Evolutionary conservation across 1,140 invertebrate species (phyloP).

Genomic region (Oscheius sp.): DNA sequence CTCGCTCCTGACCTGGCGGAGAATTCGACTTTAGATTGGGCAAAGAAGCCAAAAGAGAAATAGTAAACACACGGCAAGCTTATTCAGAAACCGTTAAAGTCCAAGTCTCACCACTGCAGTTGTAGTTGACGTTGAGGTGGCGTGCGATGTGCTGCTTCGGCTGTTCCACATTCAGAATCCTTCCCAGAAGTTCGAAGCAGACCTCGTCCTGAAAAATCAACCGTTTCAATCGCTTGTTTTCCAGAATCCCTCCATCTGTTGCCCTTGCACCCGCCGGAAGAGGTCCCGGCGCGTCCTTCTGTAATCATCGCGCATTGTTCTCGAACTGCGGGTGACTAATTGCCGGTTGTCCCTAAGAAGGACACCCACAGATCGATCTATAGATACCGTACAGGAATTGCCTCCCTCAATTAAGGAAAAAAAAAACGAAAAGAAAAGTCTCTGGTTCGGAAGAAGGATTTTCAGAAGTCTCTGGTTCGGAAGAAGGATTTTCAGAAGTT

Average conservation of each 20-base stretch:
- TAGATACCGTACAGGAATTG: background rate
- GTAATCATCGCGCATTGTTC: background rate
- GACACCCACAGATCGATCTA: background rate
- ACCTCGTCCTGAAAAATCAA: background rate
- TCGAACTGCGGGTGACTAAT: too few relatives aligned
- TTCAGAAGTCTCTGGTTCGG: background rate
- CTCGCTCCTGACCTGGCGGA: too few relatives aligned
- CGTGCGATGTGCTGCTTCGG: background rate
- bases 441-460: background rate
- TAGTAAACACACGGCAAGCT: too few relatives aligned
- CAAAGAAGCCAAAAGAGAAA: too few relatives aligned
- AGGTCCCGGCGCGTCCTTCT: too few relatives aligned
- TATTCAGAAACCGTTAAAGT: too few relatives aligned
- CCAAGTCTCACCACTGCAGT: background rate
- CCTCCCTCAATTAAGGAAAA: background rate
- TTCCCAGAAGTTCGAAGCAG: conserved; percentile 1
- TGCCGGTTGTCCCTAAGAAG: background rate
- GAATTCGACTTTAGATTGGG: too few relatives aligned
- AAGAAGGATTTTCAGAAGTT: background rate
- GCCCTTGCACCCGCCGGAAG: background rate
- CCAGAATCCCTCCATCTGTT: background rate
- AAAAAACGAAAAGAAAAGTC: background rate
- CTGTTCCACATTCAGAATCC: background rate
- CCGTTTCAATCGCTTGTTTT: background rate
- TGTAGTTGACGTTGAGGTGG: conserved; percentile 7